Conservation (phyloP, 2,113 vertebrate species). For the Galeopterus variegatus region DNA sequence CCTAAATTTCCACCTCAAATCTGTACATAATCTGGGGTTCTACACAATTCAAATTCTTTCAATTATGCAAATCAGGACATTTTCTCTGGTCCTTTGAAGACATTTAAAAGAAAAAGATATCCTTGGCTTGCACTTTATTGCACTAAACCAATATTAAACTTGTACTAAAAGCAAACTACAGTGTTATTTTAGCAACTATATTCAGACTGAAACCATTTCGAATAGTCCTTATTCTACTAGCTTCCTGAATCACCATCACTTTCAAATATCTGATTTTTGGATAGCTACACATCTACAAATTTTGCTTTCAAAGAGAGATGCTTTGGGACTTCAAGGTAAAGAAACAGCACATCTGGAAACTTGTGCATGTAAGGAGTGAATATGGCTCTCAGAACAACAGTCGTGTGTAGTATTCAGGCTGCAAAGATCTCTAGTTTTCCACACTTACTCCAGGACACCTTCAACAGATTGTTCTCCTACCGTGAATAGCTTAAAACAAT, state of each 20-base stretch:
- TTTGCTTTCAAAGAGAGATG: not conserved
- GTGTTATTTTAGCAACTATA: slow-evolving; percentile 56
- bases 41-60: not conserved
- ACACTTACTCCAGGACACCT: not conserved
- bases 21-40: not conserved
- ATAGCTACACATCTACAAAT: not conserved
- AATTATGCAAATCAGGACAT: not conserved
- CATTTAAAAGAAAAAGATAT: not conserved
- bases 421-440: not conserved
- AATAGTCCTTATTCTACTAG: not conserved
- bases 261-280: slow-evolving; percentile 38
- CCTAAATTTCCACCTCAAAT: not conserved
- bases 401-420: not conserved
- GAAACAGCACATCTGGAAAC: not conserved
- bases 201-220: slow-evolving; percentile 10
- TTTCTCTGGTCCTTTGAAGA: slow-evolving; percentile 29
- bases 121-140: slow-evolving; percentile 39
- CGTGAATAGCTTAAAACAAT: slow-evolving; percentile 19
- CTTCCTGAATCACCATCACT: not conserved
- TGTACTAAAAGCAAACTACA: slow-evolving; percentile 57
- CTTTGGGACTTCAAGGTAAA: not conserved
- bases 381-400: not conserved
- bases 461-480: slow-evolving; percentile 33
- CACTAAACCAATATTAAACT: not conserved
- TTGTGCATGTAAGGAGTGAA: not conserved